Percentiles rank a stretch among this genome's conserved stretches.
Conservation (phyloP, 2,797 vertebrate species). For the Falco novaeseelandiae region DNA sequence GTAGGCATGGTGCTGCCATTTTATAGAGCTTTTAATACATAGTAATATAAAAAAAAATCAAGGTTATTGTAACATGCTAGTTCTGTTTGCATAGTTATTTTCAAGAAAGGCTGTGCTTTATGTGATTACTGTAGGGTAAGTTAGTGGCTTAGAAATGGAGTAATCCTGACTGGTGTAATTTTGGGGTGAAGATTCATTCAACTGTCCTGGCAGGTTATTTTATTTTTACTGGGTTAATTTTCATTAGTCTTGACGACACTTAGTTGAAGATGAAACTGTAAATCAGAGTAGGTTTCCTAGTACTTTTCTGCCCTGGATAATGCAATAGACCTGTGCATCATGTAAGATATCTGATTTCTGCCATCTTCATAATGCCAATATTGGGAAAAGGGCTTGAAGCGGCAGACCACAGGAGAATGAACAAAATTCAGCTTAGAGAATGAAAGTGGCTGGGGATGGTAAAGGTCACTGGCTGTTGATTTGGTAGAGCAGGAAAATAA, state of each 20-base stretch:
- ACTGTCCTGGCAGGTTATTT: background rate
- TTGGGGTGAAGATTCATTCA: background rate
- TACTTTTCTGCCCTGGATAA: background rate
- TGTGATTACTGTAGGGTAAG: background rate
- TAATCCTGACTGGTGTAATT: background rate
- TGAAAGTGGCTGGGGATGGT: background rate
- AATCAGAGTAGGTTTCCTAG: background rate
- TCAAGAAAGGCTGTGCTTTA: background rate
- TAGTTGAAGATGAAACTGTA: background rate
- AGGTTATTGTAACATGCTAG: background rate
- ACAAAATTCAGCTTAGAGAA: background rate
- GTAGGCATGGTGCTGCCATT: background rate
- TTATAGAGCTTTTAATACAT: background rate
- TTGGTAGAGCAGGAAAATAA: background rate
- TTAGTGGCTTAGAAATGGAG: background rate
- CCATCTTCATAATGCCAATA: background rate
- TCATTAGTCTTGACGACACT: background rate
- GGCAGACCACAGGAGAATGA: rapidly evolving
- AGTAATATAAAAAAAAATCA: background rate
- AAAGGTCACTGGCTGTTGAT: background rate
- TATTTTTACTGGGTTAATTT: background rate
- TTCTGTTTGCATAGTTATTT: background rate
- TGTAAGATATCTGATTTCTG: background rate
- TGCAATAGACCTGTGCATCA: rapidly evolving
- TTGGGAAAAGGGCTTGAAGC: background rate